Evolutionary conservation across 2,113 vertebrate genomes (phyloP).

Genomic region (Amphiprion ocellaris): DNA sequence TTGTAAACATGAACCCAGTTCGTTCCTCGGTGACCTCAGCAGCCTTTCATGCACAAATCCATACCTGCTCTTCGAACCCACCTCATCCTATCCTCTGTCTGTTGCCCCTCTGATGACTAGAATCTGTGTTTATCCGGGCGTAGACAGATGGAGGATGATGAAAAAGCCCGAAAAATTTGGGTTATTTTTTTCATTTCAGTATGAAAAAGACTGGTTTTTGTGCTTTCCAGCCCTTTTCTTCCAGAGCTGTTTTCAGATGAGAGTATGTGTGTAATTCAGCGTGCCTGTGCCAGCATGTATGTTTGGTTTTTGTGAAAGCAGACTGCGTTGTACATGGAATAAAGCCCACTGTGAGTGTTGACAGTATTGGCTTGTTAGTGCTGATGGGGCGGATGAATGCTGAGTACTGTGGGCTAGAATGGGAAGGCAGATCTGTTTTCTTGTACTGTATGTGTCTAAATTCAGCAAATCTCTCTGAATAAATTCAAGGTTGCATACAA

Average conservation of each 20-base stretch:
- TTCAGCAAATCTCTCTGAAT: slow-evolving; percentile 44
- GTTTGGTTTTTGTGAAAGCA: slow-evolving; percentile 55
- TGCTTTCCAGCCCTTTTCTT: slow-evolving; percentile 23
- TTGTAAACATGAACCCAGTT: not conserved
- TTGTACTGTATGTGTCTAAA: slow-evolving; percentile 24
- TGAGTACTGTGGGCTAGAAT: slow-evolving; percentile 37
- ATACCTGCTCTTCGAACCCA: not conserved
- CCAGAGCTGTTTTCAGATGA: slow-evolving; percentile 16
- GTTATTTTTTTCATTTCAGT: slow-evolving; percentile 30
- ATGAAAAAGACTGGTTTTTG: slow-evolving; percentile 19
- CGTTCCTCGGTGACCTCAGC: not conserved
- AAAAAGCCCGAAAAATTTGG: slow-evolving; percentile 19
- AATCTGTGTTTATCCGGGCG: slow-evolving; percentile 8
- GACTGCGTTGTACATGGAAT: slow-evolving; percentile 54
- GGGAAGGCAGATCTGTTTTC: slow-evolving; percentile 29
- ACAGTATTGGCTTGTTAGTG: slow-evolving; percentile 66
- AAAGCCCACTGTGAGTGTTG: slow-evolving; percentile 64
- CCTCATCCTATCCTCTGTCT: slow-evolving; percentile 13
- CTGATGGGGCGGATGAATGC: slow-evolving; percentile 57
- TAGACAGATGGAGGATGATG: slow-evolving; percentile 39
- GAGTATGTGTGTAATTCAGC: slow-evolving; percentile 37
- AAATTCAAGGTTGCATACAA: slow-evolving; percentile 51
- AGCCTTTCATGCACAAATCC: slow-evolving; percentile 17
- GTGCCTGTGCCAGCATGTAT: slow-evolving; percentile 34
- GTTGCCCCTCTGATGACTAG: slow-evolving; percentile 6